Evolutionary conservation across 37 sponge, comb jelly and placozoan genomes (phyloP).

Genomic region (Amphimedon queenslandica): DNA sequence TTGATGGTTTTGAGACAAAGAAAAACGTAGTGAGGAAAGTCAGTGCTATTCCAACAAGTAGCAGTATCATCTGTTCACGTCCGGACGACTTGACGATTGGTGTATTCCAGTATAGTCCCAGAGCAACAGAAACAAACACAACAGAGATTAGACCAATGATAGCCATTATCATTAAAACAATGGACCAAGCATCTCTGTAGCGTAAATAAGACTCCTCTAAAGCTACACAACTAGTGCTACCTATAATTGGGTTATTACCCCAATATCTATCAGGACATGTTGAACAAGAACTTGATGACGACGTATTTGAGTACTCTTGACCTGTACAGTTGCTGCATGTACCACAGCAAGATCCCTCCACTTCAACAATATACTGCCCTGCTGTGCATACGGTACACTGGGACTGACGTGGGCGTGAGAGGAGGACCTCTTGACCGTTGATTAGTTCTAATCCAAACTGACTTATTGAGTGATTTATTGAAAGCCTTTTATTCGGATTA

Average conservation of each 20-base stretch:
- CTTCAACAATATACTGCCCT: conserved; percentile 6
- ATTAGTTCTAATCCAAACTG: conserved; percentile 48
- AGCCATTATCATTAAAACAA: conserved; percentile 41
- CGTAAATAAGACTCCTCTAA: neutral
- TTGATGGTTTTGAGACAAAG: conserved; percentile 37
- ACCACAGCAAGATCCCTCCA: conserved; percentile 40
- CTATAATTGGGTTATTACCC: conserved; percentile 37
- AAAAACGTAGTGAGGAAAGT: conserved; percentile 48
- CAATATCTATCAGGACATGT: conserved; percentile 23
- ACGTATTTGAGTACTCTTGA: conserved; percentile 7
- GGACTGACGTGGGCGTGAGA: conserved; percentile 11
- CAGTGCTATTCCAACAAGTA: conserved; percentile 57
- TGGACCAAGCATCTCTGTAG: conserved; percentile 10
- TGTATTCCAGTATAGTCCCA: conserved; percentile 44
- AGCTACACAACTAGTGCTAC: conserved; percentile 30
- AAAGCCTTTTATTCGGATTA: neutral
- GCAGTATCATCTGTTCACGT: conserved; percentile 63
- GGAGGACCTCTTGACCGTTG: neutral
- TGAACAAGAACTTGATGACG: conserved; percentile 3
- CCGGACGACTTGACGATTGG: conserved; percentile 81
- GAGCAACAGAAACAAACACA: conserved; percentile 18
- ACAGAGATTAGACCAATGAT: conserved; percentile 32
- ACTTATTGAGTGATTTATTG: neutral
- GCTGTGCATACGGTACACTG: conserved; percentile 28
- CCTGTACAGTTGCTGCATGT: conserved; percentile 42